Percentiles rank a stretch among this genome's conserved stretches.
Conservation (phyloP, 2,113 vertebrate species). For the Alligator sinensis region DNA sequence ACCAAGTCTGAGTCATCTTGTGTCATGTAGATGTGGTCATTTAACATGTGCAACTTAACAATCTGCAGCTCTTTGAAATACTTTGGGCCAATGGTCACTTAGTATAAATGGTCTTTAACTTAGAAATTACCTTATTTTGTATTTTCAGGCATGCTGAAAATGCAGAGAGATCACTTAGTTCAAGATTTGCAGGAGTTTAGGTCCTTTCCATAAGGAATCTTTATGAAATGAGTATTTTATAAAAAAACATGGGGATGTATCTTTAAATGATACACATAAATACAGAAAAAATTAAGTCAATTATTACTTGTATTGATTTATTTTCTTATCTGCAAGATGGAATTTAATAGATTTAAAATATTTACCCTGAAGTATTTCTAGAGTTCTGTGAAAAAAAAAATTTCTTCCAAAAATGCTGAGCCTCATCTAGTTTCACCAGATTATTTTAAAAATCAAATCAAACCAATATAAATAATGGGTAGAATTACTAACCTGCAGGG, state of each 20-base stretch:
- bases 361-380: slow-evolving; percentile 58
- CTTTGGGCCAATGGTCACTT: slow-evolving; percentile 33
- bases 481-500: slow-evolving; percentile 86
- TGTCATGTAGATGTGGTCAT: slow-evolving; percentile 41
- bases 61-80: slow-evolving; percentile 24
- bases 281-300: neutral
- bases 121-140: slow-evolving; percentile 25
- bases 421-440: slow-evolving; percentile 77
- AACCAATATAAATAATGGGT: slow-evolving; percentile 84
- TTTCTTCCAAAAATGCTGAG: slow-evolving; percentile 74
- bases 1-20: slow-evolving; percentile 35
- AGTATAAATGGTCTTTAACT: neutral
- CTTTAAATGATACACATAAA: neutral
- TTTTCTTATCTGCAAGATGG: neutral
- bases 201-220: neutral
- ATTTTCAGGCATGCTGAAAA: fast-evolving
- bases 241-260: neutral
- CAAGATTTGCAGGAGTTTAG: neutral
- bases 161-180: neutral
- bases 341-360: slow-evolving; percentile 63
- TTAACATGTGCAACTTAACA: slow-evolving; percentile 21
- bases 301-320: neutral
- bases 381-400: slow-evolving; percentile 63
- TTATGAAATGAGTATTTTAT: neutral
- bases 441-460: slow-evolving; percentile 80